Evolutionary conservation across 2,113 vertebrate species (phyloP).

Genomic region (Neotoma lepida): DNA sequence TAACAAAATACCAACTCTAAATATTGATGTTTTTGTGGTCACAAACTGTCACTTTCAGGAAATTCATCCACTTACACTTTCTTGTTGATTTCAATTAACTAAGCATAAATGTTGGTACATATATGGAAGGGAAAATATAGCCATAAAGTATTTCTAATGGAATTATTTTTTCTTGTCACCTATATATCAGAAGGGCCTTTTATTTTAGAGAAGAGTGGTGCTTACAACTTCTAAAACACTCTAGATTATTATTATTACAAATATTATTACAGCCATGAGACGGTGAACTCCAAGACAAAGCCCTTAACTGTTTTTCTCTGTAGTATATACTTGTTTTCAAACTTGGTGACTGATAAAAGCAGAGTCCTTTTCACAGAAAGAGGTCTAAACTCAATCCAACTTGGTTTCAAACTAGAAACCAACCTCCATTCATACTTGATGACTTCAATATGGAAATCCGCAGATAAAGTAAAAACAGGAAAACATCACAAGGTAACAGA

Average conservation of each 20-base stretch:
- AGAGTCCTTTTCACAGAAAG: not conserved
- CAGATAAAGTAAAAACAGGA: not conserved
- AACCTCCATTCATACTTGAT: not conserved
- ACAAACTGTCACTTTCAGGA: not conserved
- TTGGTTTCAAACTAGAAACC: not conserved
- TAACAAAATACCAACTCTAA: not conserved
- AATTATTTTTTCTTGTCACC: conserved; percentile 24
- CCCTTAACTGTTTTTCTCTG: not conserved
- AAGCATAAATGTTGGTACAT: not conserved
- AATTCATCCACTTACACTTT: not conserved
- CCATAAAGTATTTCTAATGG: not conserved
- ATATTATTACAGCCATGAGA: not conserved
- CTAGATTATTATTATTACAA: not conserved
- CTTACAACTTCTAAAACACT: not conserved
- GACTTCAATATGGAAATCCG: not conserved
- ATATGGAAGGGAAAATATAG: not conserved
- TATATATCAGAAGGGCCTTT: not conserved
- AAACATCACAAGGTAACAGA: not conserved
- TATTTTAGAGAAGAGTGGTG: conserved; percentile 4
- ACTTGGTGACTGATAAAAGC: not conserved
- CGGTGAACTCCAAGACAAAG: not conserved
- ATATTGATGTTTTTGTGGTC: not conserved
- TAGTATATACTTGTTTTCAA: not conserved
- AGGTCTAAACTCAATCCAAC: not conserved
- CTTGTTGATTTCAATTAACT: not conserved